Evolutionary conservation across 2,113 vertebrate genomes (phyloP).

Genomic region (Athene noctua): DNA sequence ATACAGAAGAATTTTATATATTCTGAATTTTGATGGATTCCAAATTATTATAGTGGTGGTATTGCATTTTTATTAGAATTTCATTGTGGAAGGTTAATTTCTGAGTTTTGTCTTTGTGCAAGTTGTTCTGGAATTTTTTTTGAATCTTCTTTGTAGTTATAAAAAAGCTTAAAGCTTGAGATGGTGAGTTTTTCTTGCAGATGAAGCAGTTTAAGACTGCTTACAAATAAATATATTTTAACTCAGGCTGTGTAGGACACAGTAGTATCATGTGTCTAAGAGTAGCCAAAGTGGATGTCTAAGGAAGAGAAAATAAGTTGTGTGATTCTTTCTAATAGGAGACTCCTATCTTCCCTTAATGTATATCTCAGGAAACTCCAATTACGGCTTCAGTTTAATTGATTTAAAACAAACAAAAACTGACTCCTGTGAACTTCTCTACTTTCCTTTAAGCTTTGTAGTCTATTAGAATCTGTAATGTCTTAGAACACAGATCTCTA

Average conservation of each 20-base stretch:
- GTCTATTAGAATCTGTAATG: not conserved
- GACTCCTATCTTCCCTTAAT: not conserved
- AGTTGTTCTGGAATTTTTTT: not conserved
- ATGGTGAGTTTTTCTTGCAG: not conserved
- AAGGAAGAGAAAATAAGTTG: not conserved
- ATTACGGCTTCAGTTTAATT: not conserved
- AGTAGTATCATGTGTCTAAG: not conserved
- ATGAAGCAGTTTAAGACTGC: not conserved
- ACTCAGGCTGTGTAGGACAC: not conserved
- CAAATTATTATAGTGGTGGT: not conserved
- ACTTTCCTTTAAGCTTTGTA: not conserved
- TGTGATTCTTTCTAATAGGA: not conserved
- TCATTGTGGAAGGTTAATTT: not conserved
- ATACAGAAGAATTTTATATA: not conserved
- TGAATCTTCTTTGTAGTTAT: not conserved
- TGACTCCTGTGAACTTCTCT: not conserved
- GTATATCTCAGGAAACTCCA: not conserved
- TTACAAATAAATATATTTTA: not conserved
- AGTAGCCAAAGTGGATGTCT: not conserved
- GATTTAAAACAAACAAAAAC: not conserved
- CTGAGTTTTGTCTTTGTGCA: not conserved
- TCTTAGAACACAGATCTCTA: not conserved
- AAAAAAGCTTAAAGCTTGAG: not conserved
- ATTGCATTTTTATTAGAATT: not conserved
- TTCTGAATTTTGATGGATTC: not conserved